These are phyloP conservation scores for Chalcosyrphus nemorum DNA, from an alignment of 2,888 invertebrate species.

Conservation along the genomic window DNA sequence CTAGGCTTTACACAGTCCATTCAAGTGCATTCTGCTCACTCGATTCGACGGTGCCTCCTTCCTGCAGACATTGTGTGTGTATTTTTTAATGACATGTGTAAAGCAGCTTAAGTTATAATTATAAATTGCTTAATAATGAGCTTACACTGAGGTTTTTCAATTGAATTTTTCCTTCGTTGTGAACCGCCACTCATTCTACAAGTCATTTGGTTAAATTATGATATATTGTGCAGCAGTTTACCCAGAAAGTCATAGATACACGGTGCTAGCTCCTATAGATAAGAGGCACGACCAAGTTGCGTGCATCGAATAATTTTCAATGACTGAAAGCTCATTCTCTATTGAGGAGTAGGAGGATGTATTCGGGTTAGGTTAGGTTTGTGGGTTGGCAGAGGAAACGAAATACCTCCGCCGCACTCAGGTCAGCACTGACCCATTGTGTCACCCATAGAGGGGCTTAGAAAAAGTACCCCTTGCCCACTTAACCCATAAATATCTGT, in stretches of 20 bases:
- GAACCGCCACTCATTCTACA: neutral
- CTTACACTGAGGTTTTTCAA: slow-evolving; percentile 27
- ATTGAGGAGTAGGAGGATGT: no score
- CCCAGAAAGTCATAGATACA: neutral
- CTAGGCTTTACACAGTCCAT: slow-evolving; percentile 55
- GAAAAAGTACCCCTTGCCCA: no score
- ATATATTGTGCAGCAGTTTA: neutral
- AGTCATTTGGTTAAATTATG: slow-evolving; percentile 4
- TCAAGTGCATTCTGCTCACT: slow-evolving; percentile 47
- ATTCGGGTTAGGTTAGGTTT: no score
- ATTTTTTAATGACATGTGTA: slow-evolving; percentile 52
- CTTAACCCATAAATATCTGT: no score
- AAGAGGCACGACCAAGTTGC: no score
- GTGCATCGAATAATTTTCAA: no score
- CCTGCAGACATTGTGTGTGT: neutral
- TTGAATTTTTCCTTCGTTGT: slow-evolving; percentile 36
- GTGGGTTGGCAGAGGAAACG: no score
- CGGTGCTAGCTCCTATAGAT: no score
- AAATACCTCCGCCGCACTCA: no score
- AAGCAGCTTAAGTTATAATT: slow-evolving; percentile 61
- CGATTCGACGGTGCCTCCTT: slow-evolving; percentile 34
- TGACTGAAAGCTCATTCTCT: no score
- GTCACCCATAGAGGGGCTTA: no score
- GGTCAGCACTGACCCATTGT: no score
- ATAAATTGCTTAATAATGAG: slow-evolving; percentile 39